These are phyloP conservation scores for Sebastes schlegelii DNA, from an alignment of 2,113 vertebrate genomes.

Conservation along the genomic window DNA sequence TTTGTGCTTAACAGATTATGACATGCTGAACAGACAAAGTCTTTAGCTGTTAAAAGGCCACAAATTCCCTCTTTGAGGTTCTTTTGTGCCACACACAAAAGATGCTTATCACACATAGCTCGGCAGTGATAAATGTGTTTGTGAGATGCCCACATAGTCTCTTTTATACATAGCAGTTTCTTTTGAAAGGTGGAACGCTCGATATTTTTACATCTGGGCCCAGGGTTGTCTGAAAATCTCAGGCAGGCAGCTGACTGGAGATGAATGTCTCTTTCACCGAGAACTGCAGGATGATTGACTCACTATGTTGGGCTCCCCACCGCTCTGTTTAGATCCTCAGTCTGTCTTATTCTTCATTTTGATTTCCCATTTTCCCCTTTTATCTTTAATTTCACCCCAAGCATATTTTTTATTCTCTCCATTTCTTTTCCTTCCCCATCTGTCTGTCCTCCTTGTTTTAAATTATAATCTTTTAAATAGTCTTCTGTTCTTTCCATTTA, in stretches of 20 bases:
- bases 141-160: not conserved
- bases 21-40: not conserved
- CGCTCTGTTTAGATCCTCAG: not conserved
- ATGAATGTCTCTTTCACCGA: slow-evolving; percentile 28
- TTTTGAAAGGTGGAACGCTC: not conserved
- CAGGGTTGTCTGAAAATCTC: not conserved
- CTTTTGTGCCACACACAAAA: not conserved
- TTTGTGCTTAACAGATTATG: not conserved
- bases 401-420: not conserved
- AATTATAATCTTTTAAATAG: slow-evolving; percentile 4
- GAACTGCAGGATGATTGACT: slow-evolving; percentile 25
- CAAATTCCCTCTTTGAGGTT: not conserved
- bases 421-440: not conserved
- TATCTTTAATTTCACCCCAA: not conserved
- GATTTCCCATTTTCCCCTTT: not conserved
- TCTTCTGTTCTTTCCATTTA: not conserved
- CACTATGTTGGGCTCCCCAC: not conserved
- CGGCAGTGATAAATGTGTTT: slow-evolving; percentile 23
- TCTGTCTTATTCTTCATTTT: not conserved
- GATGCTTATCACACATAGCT: slow-evolving; percentile 9
- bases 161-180: not conserved
- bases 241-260: slow-evolving; percentile 18
- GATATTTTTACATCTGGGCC: slow-evolving; percentile 18
- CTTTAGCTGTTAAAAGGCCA: not conserved
- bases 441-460: slow-evolving; percentile 1